These are phyloP conservation scores for Sardina pilchardus DNA, from an alignment of 2,113 vertebrate genomes.

Conservation along the genomic window DNA sequence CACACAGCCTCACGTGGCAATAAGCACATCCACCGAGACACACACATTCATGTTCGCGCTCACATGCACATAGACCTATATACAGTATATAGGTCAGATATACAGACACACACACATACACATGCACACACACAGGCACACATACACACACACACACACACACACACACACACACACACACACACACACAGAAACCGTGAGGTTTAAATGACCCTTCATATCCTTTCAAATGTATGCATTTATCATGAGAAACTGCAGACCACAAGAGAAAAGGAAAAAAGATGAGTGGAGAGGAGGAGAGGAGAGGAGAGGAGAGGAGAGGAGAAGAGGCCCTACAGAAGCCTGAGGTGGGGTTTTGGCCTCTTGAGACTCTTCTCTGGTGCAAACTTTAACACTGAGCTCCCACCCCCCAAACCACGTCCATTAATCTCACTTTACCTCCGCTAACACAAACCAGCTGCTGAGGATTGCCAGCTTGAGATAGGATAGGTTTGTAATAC, in stretches of 20 bases:
- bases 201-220: neutral
- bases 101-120: neutral
- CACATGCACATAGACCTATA: neutral
- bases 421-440: slow-evolving; percentile 18
- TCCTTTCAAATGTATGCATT: neutral
- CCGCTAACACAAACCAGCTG: slow-evolving; percentile 29
- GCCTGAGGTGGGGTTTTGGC: neutral
- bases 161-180: neutral
- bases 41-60: neutral
- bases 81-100: no score
- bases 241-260: neutral
- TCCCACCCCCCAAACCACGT: neutral
- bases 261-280: neutral
- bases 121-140: no score
- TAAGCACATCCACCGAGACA: neutral
- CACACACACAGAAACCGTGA: neutral
- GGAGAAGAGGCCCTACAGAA: neutral
- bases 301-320: neutral
- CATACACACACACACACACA: neutral
- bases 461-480: neutral
- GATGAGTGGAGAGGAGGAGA: neutral
- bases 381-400: slow-evolving; percentile 25
- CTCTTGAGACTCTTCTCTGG: neutral
- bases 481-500: neutral
- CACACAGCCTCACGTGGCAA: neutral